Evolutionary conservation across 2,888 invertebrate species (phyloP).

Genomic region (Perizoma affinitatum): DNA sequence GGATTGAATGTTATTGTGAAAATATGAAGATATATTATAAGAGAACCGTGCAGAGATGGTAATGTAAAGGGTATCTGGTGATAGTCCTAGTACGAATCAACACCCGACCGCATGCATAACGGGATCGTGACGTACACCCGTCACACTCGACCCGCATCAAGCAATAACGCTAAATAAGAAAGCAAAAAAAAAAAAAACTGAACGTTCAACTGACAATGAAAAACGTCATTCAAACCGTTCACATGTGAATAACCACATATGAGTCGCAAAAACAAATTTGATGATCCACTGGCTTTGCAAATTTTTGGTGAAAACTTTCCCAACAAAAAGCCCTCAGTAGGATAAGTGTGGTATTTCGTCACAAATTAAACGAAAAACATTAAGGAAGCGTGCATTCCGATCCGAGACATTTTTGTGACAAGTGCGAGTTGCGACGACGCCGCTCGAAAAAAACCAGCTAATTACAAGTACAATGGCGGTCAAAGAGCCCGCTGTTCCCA

Average conservation of each 20-base stretch:
- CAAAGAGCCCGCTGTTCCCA: conserved; percentile 82
- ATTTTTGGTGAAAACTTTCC: conserved; percentile 39
- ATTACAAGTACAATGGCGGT: conserved; percentile 79
- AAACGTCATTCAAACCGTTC: conserved; percentile 68
- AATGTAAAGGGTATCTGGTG: neutral
- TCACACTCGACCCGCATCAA: conserved; percentile 21
- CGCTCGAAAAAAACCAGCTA: conserved; percentile 69
- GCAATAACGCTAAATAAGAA: conserved; percentile 44
- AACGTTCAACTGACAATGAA: conserved; percentile 62
- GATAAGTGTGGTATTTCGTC: conserved; percentile 62
- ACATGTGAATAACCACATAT: conserved; percentile 67
- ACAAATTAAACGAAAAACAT: conserved; percentile 74
- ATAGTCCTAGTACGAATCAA: conserved; percentile 6
- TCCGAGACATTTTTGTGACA: conserved; percentile 75
- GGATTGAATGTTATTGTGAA: conserved; percentile 23
- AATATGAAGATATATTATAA: neutral
- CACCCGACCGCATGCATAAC: conserved; percentile 28
- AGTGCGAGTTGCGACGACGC: conserved; percentile 68
- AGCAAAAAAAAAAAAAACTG: conserved; percentile 48
- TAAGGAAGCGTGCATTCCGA: conserved; percentile 69
- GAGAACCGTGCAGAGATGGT: neutral
- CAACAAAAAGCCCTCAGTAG: conserved; percentile 44
- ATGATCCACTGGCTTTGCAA: conserved; percentile 51
- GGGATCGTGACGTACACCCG: conserved; percentile 24
- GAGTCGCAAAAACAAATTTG: conserved; percentile 64